A percentile compares a stretch with the other conserved stretches of the same genome.
phyloP scores from a whole-genome alignment of 2,888 invertebrate genomes.

The Furcula furcula region DNA sequence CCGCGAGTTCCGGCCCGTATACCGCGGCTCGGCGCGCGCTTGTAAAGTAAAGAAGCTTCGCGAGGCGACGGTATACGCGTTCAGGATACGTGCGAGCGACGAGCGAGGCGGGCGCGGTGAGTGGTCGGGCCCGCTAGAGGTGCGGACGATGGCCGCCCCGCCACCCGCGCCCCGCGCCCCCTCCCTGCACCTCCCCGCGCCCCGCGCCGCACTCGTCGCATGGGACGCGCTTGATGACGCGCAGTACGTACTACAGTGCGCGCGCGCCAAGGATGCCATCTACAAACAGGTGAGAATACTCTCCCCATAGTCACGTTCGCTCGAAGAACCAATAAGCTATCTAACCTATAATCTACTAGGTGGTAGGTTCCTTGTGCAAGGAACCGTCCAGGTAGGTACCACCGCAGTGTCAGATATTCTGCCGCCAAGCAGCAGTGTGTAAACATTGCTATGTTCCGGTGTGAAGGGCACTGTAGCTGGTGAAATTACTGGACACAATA shows the following conservation, averaged over 20 bases:
- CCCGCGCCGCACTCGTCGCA: conserved; percentile 53
- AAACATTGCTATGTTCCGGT: too few species aligned
- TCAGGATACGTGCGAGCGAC: conserved; percentile 92
- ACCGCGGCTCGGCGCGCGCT: conserved; percentile 89
- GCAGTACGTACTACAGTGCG: conserved; percentile 88
- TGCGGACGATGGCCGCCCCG: conserved; percentile 89
- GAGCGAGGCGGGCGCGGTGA: conserved; percentile 91
- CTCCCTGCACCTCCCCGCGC: conserved; percentile 75
- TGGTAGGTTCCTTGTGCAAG: too few species aligned
- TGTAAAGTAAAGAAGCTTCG: conserved; percentile 92
- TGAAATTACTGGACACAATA: too few species aligned
- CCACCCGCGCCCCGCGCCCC: conserved; percentile 91
- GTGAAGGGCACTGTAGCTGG: too few species aligned
- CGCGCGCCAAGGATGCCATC: conserved; percentile 55
- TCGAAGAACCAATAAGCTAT: too few species aligned
- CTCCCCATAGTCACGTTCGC: not conserved
- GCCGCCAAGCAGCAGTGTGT: too few species aligned
- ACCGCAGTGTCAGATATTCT: too few species aligned
- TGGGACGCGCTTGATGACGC: conserved; percentile 84
- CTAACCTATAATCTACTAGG: too few species aligned
- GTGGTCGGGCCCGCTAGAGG: conserved; percentile 86
- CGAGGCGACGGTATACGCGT: conserved; percentile 90
- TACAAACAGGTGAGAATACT: conserved; percentile 53
- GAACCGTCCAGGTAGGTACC: too few species aligned
- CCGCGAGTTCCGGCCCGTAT: conserved; percentile 86